Base-by-base conservation (phyloP, 2,888 invertebrate species). In the Lasioglossum pauxillum region DNA sequence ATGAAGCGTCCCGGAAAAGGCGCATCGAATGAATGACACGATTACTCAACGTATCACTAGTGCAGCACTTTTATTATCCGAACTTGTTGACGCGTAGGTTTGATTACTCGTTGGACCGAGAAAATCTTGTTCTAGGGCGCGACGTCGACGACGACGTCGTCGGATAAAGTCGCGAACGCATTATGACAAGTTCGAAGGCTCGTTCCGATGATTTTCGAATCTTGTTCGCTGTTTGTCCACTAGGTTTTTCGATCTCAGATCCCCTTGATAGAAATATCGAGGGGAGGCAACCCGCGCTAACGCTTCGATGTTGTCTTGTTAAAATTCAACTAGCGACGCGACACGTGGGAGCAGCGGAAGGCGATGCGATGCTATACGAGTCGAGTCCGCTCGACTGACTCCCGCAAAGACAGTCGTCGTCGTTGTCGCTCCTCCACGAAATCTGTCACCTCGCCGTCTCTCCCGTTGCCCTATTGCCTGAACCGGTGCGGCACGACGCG, bases 351-450 rank as follows among this genome's bases (percentile, higher is more conserved):
- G 89, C 74, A 82, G 53, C 77, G 35, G 78, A 86, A 83, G 84
- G 74, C 85, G 84, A 53, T 19, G 19, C 67, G 31, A 57, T 19
- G 19, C 67, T 19, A n/a, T 57, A 10, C 31, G 35, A 8, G 69
- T 38, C 69, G 69, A 69, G 69, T 38, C 5, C 4, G 27, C 69
- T 38, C 67, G 31, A 41, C 49, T 81, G 91, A 91, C 92, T 92
- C 92, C 92, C 92, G 92, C 92, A 89, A 83, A 92, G 92, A 85
- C 60, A 81, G 83, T 83, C 64, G 78, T 38, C 60, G 72, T 75
- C 60, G 80, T 57, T 57, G 71, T 60, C 72, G 57, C 69, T 71
- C 67, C 64, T 78, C 53, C 71, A 41, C 76, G 75, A 31, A 72
- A 67, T 83, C 57, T 78, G 44, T 80, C 57, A 23, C 27, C 31